Evolutionary conservation across 2,888 invertebrate genomes (phyloP), one percentile per base, ranked within the genome.

Genomic region (Trichogramma evanescens): DNA sequence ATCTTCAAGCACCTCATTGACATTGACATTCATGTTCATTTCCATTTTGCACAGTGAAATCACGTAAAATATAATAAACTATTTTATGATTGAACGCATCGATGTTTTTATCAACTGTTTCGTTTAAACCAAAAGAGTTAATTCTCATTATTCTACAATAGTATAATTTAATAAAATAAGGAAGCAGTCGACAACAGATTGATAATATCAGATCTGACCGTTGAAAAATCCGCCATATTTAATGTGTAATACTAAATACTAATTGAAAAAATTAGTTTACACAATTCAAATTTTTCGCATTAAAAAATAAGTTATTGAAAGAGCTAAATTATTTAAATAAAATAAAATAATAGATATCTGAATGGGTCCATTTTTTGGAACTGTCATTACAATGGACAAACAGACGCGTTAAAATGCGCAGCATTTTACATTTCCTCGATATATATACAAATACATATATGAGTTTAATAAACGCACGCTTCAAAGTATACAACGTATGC

Each of bases 151-250:
- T 44, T 51, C 50, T 53, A 58, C 42, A 48, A 61, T 56, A 26
- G 26, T 26, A 2, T 26, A 56, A 45, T 49, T 8, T 58, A 39
- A 46, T 60, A 58, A 41, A 42, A 58, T 50, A 40, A 63, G 61
- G 58, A 63, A 63, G 61, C 58, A 63, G 51, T 58, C 58, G 45
- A 63, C 56, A 61, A 58, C 58, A 58, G 58, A 63, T 9, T 56
- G 53, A 63, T 58, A 60, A 58, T 39, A 60, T 60, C 58, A 60
- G 60, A 60, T 26, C 26, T 26, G 26, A 2, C 26, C 26, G 26
- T 26, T 26, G 26, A 26, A 26, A 26, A 26, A 26, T 26, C 26
- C 26, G 26, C 26, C 26, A 2, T 26, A 2, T 26, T 26, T 26
- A 26, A 26, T 26, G 26, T 26, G 26, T 26, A 26, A 26, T 26